A percentile compares a stretch with the other conserved stretches of the same genome.
These are phyloP conservation scores for Rotaria sp. DNA, from an alignment of 2,888 invertebrate genomes.

Conservation along the genomic window DNA sequence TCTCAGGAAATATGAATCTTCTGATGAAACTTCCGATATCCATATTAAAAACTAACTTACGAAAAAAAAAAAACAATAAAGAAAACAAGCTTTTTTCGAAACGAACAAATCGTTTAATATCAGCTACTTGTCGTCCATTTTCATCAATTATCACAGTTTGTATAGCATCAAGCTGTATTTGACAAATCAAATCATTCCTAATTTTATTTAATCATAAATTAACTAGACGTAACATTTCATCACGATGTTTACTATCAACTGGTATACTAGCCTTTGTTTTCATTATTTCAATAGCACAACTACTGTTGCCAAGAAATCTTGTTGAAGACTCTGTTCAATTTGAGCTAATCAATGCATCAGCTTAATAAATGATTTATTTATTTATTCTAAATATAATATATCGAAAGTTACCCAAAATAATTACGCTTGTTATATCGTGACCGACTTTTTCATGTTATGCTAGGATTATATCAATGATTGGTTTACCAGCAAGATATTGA, in stretches of 20 bases:
- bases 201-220: conserved; percentile 52
- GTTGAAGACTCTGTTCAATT: conserved; percentile 80
- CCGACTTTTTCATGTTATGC: conserved; percentile 99
- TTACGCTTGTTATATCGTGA: conserved; percentile 97
- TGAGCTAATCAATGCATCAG: conserved; percentile 87
- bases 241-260: conserved; percentile 70
- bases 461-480: conserved; percentile 97
- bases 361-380: conserved; percentile 49
- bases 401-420: conserved; percentile 61
- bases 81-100: conserved; percentile 61
- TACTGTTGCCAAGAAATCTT: conserved; percentile 92
- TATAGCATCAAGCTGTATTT: conserved; percentile 89
- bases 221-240: conserved; percentile 75
- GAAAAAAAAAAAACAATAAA: no score
- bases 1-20: conserved; percentile 86
- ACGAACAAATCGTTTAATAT: conserved; percentile 93
- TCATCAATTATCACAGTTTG: conserved; percentile 79
- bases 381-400: not conserved
- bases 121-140: conserved; percentile 78
- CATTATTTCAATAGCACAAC: conserved; percentile 74
- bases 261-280: conserved; percentile 62
- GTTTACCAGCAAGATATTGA: conserved; percentile 96
- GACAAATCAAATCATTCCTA: conserved; percentile 74
- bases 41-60: not conserved
- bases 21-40: conserved; percentile 87